Conservation (phyloP, 2,888 invertebrate genomes). For the Agrochola macilenta region DNA sequence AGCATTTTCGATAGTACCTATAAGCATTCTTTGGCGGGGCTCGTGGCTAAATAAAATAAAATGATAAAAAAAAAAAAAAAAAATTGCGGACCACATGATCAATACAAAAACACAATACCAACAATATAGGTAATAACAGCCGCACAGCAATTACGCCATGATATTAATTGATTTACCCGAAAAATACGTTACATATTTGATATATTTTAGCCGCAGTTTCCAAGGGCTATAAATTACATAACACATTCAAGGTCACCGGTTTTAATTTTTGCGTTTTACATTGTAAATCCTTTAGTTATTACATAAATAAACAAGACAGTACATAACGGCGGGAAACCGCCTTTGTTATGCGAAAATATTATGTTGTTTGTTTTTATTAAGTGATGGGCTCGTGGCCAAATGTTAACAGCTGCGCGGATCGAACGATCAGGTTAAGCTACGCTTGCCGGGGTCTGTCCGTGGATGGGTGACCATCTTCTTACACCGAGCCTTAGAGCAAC, state of each 20-base stretch:
- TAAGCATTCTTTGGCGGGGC: neutral
- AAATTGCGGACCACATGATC: no score
- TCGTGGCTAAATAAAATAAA: neutral
- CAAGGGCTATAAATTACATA: neutral
- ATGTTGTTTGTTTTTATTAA: neutral
- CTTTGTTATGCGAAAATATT: neutral
- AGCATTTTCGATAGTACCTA: neutral
- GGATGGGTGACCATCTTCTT: no score
- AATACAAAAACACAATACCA: no score
- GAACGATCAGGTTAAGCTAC: neutral
- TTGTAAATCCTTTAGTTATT: neutral
- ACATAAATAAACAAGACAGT: neutral
- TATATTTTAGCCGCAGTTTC: neutral
- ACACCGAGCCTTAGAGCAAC: no score
- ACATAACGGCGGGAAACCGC: neutral
- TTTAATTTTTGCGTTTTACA: neutral
- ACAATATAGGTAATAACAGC: neutral
- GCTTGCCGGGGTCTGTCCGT: neutral
- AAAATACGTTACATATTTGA: no score
- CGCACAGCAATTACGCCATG: neutral
- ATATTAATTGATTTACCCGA: no score
- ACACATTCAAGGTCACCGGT: neutral
- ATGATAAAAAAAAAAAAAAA: no score
- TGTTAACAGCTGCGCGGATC: neutral
- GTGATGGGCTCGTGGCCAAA: neutral